These are phyloP conservation scores for Mizuhopecten yessoensis DNA, from an alignment of 1,140 invertebrate genomes.

Conservation along the genomic window DNA sequence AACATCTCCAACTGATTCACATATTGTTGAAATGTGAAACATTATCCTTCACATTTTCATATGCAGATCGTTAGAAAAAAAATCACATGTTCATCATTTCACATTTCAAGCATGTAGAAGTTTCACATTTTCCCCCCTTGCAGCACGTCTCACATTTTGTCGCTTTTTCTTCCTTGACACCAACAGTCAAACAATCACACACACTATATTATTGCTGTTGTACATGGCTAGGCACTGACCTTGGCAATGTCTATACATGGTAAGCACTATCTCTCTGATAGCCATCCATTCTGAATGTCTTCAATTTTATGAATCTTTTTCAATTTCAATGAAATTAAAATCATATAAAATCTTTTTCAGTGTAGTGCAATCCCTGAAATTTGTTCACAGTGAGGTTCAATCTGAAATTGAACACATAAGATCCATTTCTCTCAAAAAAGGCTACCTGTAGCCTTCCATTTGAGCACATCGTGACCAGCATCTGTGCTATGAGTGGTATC, in stretches of 20 bases:
- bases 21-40: neutral
- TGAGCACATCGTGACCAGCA: neutral
- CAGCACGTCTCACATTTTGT: neutral
- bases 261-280: neutral
- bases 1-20: neutral
- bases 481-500: neutral
- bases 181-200: neutral
- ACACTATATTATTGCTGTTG: neutral
- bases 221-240: neutral
- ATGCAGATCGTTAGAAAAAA: neutral
- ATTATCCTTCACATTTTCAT: neutral
- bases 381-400: slow-evolving; percentile 4
- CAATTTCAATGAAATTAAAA: neutral
- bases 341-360: neutral
- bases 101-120: too few species aligned
- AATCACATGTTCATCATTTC: neutral
- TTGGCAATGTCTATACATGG: neutral
- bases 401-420: neutral
- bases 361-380: neutral
- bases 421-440: neutral
- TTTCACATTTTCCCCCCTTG: neutral
- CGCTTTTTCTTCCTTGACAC: neutral
- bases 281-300: neutral
- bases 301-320: neutral
- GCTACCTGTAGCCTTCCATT: neutral